These are phyloP conservation scores for Urocitellus parryii DNA, from an alignment of 2,113 vertebrate genomes.

Conservation along the genomic window DNA sequence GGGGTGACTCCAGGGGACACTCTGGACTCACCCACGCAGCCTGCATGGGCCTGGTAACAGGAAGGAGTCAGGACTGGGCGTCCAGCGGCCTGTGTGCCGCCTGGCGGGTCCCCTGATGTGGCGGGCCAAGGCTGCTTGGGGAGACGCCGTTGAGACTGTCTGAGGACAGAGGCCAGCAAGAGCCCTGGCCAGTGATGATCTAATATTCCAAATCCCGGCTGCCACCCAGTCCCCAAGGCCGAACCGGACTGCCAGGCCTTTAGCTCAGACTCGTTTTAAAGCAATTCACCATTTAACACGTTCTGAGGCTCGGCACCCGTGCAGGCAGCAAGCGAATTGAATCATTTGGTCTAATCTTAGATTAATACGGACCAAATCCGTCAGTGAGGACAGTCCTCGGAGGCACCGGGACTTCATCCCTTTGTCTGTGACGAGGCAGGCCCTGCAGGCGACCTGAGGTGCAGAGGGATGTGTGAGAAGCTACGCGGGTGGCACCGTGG, in stretches of 20 bases:
- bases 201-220: slow-evolving; percentile 57
- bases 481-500: rapidly evolving
- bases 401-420: background rate
- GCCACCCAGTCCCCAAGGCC: slow-evolving; percentile 66
- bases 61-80: rapidly evolving
- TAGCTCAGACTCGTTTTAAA: slow-evolving; percentile 81
- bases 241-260: slow-evolving; percentile 77
- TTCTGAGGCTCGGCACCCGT: slow-evolving; percentile 64
- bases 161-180: background rate
- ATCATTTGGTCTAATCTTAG: slow-evolving; percentile 76
- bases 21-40: too few species aligned
- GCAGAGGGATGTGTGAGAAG: background rate
- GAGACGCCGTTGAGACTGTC: background rate
- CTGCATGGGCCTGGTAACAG: background rate
- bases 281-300: slow-evolving; percentile 80
- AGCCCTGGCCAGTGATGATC: slow-evolving; percentile 41
- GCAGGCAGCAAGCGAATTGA: slow-evolving; percentile 64
- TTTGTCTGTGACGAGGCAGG: background rate
- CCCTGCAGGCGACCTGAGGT: background rate
- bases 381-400: slow-evolving; percentile 32
- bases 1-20: background rate
- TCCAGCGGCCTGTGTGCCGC: rapidly evolving
- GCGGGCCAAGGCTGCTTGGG: background rate
- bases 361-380: slow-evolving; percentile 77
- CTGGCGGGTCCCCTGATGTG: rapidly evolving